Evolutionary conservation across 1,140 invertebrate genomes (phyloP).

Genomic region (Hypsibius dujardini): DNA sequence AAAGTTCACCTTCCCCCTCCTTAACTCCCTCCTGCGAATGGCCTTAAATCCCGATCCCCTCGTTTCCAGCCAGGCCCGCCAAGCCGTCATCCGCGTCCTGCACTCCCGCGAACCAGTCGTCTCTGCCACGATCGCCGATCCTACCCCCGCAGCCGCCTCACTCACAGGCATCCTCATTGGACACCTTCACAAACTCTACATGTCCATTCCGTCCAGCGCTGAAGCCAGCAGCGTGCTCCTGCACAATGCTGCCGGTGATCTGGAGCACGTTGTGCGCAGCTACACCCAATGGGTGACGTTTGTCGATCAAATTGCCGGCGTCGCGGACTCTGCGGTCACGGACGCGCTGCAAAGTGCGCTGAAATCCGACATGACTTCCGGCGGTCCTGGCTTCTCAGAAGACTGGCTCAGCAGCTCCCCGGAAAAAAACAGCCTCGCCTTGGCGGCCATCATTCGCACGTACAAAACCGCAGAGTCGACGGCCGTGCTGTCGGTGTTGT

Average conservation of each 20-base stretch:
- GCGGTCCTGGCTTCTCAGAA: not conserved
- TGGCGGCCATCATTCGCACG: not conserved
- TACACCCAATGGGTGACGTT: not conserved
- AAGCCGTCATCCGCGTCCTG: not conserved
- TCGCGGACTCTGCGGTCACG: not conserved
- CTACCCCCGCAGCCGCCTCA: not conserved
- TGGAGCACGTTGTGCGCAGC: not conserved
- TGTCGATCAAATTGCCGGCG: not conserved
- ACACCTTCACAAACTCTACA: conserved; percentile 2
- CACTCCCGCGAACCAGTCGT: conserved; percentile 2
- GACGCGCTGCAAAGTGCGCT: not conserved
- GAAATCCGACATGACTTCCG: not conserved
- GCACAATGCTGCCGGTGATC: not conserved
- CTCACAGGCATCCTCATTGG: no score
- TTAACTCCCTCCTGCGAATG: not conserved
- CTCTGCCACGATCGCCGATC: not conserved
- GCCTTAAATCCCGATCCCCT: not conserved
- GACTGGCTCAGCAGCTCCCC: not conserved
- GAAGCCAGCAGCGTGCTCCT: not conserved
- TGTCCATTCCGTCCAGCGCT: not conserved
- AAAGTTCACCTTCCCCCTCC: not conserved
- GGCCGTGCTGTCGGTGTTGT: not conserved
- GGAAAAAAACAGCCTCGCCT: not conserved
- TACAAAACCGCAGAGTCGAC: not conserved
- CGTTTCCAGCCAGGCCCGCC: not conserved